Evolutionary conservation across 2,888 invertebrate genomes (phyloP), one percentile per base, ranked within the genome.

Genomic region (Dyspetes luteomarginatus): DNA sequence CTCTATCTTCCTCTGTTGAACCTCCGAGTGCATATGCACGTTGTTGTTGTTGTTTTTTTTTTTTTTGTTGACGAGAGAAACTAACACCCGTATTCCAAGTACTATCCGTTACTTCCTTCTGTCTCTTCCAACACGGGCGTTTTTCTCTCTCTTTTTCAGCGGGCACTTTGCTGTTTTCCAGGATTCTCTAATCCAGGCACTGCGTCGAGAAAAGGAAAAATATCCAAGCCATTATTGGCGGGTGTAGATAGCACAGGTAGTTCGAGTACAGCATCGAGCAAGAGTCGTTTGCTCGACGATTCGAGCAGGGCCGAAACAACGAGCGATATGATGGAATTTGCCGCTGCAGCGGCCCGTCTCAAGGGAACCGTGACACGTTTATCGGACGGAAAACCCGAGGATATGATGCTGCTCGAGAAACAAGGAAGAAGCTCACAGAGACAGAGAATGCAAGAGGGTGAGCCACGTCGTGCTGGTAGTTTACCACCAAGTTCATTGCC

Each of bases 141-240:
- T 92, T 93, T 92, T 93, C 93, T 93, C 93, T 93, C 93, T 93
- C 94, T 94, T 94, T 94, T 95, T 94, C 95, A 96, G 96, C 95
- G 96, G 88, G 96, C 95, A 90, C 94, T 96, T 89, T 96, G 96
- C 95, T 96, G 96, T 94, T 96, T 96, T 95, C 96, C 96, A 94
- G 95, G 95, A 94, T 94, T 95, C 95, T 93, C 95, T 95, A 94
- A 95, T 95, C 94, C 95, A 94, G 93, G 95, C 94, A 93, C 94
- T 95, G 92, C 94, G 94, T 93, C 94, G 94, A 93, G 95, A 95
- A 95, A 95, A 94, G 94, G 95, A 94, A 95, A 95, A 95, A 93
- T 95, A 94, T 93, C 95, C 95, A 94, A 95, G 93, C 94, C 95
- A 94, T 90, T 95, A 94, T 92, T 95, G 95, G 95, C 94, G 94